Evolutionary conservation across 2,888 invertebrate genomes (phyloP).

Genomic region (Platycheirus rosarum): DNA sequence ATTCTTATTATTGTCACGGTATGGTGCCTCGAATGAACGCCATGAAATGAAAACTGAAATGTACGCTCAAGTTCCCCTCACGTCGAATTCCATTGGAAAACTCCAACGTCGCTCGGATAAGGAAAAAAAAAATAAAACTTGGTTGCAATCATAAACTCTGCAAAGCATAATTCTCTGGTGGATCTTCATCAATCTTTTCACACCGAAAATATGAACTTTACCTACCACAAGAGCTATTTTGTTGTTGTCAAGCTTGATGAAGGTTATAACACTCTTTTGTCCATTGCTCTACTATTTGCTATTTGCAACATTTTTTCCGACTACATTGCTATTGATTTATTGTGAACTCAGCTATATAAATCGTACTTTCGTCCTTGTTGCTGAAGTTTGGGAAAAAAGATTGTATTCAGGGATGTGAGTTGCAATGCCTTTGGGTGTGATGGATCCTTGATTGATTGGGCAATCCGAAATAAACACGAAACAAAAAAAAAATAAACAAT

Average conservation of each 20-base stretch:
- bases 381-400: background rate
- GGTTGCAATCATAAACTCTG: background rate
- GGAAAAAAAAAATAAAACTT: background rate
- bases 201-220: background rate
- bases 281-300: too few species aligned
- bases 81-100: too few species aligned
- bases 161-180: background rate
- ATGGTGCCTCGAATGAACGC: too few species aligned
- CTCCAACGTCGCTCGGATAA: too few species aligned
- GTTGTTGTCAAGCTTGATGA: background rate
- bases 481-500: too few species aligned
- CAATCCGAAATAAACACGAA: background rate
- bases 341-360: background rate
- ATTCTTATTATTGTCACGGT: too few species aligned
- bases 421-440: background rate
- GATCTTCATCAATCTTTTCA: background rate
- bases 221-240: background rate
- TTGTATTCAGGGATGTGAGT: background rate
- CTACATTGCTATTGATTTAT: background rate
- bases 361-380: background rate
- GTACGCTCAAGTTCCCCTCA: too few species aligned
- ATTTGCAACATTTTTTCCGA: too few species aligned
- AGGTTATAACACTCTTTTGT: background rate
- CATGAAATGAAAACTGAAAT: too few species aligned
- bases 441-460: conserved; percentile 4